These are phyloP conservation scores for Oreochromis niloticus DNA, from an alignment of 2,113 vertebrate species.

Conservation along the genomic window DNA sequence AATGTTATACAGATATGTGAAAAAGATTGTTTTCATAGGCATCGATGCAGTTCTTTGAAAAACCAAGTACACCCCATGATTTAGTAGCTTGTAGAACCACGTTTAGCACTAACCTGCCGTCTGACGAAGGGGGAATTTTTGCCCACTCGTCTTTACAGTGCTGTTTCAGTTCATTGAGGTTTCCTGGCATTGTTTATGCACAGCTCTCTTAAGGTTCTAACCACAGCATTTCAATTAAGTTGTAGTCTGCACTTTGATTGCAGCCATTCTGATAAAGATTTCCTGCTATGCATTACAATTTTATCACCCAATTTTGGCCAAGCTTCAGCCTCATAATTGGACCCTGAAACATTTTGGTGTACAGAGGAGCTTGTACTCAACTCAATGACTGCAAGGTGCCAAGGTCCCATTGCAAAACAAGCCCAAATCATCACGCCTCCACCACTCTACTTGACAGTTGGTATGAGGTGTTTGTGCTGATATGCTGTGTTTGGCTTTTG, in stretches of 20 bases:
- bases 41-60: too few relatives aligned
- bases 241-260: not conserved
- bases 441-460: not conserved
- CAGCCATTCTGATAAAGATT: not conserved
- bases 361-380: not conserved
- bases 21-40: not conserved
- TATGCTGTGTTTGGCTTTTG: not conserved
- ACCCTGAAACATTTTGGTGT: not conserved
- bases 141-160: not conserved
- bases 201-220: not conserved
- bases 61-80: not conserved
- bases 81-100: not conserved
- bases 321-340: not conserved
- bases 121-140: not conserved
- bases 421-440: not conserved
- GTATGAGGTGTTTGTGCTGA: not conserved
- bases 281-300: too few relatives aligned
- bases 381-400: not conserved
- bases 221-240: not conserved
- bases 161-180: not conserved
- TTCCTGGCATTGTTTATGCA: not conserved
- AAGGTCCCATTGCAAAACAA: not conserved
- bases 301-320: not conserved
- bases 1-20: not conserved
- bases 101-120: not conserved